Percentiles rank a stretch among this genome's conserved stretches.
Conservation (phyloP, 2,113 vertebrate genomes). For the Prionailurus viverrinus region DNA sequence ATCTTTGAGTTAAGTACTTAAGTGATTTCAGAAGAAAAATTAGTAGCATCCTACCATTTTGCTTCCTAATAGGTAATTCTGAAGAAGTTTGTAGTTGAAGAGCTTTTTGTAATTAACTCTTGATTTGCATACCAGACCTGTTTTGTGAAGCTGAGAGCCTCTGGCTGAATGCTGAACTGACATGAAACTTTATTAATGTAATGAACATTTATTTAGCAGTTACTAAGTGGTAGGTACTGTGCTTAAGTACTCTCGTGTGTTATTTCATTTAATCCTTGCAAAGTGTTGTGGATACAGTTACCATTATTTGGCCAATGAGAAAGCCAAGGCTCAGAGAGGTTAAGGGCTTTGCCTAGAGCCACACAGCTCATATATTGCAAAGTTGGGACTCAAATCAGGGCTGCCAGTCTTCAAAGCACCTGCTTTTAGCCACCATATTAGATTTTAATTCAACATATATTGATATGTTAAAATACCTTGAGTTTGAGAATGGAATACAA, state of each 20-base stretch:
- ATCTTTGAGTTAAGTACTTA: neutral
- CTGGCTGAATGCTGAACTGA: constrained; percentile 35
- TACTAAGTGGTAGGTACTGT: neutral
- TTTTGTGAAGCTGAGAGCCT: neutral
- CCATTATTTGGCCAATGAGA: neutral
- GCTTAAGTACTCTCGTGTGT: neutral
- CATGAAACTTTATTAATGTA: accelerated
- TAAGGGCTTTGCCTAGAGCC: neutral
- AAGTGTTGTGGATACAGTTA: neutral
- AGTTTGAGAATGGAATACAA: neutral
- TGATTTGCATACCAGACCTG: neutral
- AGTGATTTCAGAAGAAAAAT: neutral
- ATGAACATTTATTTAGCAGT: neutral
- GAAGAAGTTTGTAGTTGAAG: neutral
- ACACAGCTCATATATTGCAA: neutral
- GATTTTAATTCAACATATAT: neutral
- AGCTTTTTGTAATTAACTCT: constrained; percentile 3
- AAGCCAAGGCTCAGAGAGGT: neutral
- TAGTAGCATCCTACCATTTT: constrained; percentile 18
- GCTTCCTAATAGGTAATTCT: neutral
- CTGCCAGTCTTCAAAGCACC: neutral
- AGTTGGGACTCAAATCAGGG: neutral
- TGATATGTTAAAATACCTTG: neutral
- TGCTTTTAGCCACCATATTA: neutral
- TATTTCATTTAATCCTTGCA: neutral